Percentiles rank a stretch among this genome's conserved stretches.
Conservation (phyloP, 2,888 invertebrate species). For the Micoletzkya japonica region DNA sequence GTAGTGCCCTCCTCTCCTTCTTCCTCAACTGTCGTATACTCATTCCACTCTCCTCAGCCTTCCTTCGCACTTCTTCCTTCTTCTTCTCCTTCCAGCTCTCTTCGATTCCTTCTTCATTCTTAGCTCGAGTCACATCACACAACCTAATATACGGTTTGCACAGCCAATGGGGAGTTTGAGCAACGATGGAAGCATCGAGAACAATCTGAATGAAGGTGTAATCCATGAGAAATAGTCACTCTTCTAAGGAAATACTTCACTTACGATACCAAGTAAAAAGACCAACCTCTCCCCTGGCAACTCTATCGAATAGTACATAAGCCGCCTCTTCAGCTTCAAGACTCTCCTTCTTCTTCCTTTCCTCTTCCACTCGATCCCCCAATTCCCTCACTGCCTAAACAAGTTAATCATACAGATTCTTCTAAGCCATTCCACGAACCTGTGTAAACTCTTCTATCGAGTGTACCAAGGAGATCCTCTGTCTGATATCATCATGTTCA, state of each 20-base stretch:
- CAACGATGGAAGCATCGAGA: conserved; percentile 43
- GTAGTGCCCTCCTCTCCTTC: conserved; percentile 22
- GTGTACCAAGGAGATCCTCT: conserved; percentile 46
- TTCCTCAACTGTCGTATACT: conserved; percentile 23
- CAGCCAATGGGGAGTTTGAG: conserved; percentile 55
- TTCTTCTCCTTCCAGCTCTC: conserved; percentile 26
- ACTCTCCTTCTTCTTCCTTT: conserved; percentile 35
- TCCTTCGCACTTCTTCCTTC: conserved; percentile 18
- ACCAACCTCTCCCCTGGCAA: too few species aligned
- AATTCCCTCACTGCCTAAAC: conserved; percentile 44
- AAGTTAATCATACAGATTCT: background rate
- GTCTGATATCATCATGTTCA: conserved; percentile 54
- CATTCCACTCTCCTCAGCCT: conserved; percentile 13
- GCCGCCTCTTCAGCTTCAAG: conserved; percentile 31
- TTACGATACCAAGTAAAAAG: too few species aligned
- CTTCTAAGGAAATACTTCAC: background rate
- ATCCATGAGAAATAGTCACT: too few species aligned
- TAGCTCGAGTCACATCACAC: conserved; percentile 35
- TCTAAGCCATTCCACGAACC: conserved; percentile 23
- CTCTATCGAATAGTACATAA: conserved; percentile 32
- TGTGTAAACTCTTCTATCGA: conserved; percentile 45
- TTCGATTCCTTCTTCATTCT: conserved; percentile 33
- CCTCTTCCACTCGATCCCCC: conserved; percentile 31
- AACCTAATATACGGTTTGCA: conserved; percentile 59
- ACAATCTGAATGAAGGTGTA: too few species aligned